These are phyloP conservation scores for Engraulis encrasicolus DNA, from an alignment of 2,113 vertebrate species.

Conservation along the genomic window DNA sequence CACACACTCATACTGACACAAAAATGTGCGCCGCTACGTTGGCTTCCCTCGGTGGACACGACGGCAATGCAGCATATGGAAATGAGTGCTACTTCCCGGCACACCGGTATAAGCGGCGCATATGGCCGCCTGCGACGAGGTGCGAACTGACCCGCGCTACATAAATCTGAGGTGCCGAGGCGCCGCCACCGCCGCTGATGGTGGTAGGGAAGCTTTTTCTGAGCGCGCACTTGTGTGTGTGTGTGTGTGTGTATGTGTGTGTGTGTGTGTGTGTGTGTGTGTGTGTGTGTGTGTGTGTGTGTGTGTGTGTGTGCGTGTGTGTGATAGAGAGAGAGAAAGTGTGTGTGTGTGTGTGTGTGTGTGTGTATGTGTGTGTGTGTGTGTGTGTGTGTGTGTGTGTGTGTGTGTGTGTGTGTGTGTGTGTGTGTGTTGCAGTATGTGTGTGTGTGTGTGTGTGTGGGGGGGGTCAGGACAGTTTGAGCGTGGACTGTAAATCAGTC, in stretches of 20 bases:
- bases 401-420: too few species aligned
- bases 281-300: not conserved
- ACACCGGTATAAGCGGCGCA: constrained; percentile 38
- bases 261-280: not conserved
- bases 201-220: not conserved
- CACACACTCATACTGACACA: too few species aligned
- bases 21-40: not conserved
- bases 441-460: not conserved
- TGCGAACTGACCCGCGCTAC: constrained; percentile 53
- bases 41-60: constrained; percentile 44
- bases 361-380: too few species aligned
- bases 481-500: constrained; percentile 58
- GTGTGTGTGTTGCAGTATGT: too few species aligned
- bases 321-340: too few species aligned
- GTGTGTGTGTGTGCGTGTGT: too few species aligned
- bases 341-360: too few species aligned
- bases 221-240: not conserved
- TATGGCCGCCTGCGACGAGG: constrained; percentile 52
- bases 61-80: constrained; percentile 59
- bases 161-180: constrained; percentile 53
- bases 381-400: too few species aligned
- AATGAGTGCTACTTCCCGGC: constrained; percentile 42
- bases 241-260: too few species aligned
- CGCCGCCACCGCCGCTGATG: too few species aligned
- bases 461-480: constrained; percentile 16